Evolutionary conservation across 2,113 vertebrate genomes (phyloP).

Genomic region (Megaptera novaeangliae): DNA sequence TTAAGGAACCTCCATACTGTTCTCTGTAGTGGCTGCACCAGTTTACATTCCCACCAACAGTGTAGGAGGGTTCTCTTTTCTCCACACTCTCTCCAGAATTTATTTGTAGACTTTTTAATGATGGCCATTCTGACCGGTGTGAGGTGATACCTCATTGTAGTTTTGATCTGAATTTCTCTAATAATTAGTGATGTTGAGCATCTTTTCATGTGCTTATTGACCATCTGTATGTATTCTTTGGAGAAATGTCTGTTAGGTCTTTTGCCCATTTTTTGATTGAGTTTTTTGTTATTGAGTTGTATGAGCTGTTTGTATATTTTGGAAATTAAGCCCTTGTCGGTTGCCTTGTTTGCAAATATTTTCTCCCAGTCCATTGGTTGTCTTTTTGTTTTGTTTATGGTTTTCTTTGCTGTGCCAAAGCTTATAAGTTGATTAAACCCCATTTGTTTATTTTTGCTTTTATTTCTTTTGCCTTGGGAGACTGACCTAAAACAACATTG

Average conservation of each 20-base stretch:
- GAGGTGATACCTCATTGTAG: background rate
- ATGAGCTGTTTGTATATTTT: background rate
- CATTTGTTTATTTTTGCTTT: background rate
- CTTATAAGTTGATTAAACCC: background rate
- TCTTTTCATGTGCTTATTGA: background rate
- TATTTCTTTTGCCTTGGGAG: background rate
- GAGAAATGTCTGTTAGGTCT: background rate
- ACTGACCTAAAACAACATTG: background rate
- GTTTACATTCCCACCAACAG: background rate
- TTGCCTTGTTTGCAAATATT: background rate
- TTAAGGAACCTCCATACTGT: background rate
- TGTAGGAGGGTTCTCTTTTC: background rate
- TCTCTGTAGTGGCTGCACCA: background rate
- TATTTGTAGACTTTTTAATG: background rate
- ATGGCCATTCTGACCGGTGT: background rate
- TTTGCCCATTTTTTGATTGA: background rate
- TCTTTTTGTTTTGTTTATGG: fast-evolving
- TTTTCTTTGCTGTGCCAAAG: background rate
- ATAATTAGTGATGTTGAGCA: background rate
- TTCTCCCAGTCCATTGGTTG: background rate
- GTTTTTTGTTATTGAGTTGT: background rate
- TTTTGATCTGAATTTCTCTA: background rate
- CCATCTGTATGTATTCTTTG: background rate
- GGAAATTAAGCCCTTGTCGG: background rate
- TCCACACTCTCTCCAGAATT: background rate